Evolutionary conservation across 2,888 invertebrate genomes (phyloP), one percentile per base, ranked within the genome.

Genomic region (Phytoseiulus persimilis): DNA sequence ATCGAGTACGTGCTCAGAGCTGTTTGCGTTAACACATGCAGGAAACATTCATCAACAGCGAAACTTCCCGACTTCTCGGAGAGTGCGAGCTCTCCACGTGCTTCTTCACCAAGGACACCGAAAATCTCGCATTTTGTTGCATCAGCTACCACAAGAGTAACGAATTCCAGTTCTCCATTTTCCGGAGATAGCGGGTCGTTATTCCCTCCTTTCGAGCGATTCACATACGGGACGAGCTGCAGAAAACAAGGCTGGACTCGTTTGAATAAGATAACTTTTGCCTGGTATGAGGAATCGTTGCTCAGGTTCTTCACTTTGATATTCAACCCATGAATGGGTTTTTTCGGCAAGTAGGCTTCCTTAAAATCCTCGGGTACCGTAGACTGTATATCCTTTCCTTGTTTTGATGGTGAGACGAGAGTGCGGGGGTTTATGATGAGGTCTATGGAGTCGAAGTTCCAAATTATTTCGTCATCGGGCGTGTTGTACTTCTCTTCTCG

Each of bases 31-130:
- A 87, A 32, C 6, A 87, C 31, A 33, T 87, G 87, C 32, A 87
- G 32, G 33, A 87, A 87, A 33, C 87, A 87, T 32, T 87, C 87
- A 23, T 87, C 87, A 28, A 87, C 87, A 1, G 87, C 87, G n/a
- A 87, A 9, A 87, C 87, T 87, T 23, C n/a, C 87, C 0, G 87
- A 28, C 32, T 45, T 33, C 87, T 87, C 87, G 45, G 87, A n/a
- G 6, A 87, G 45, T n/a, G 5, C 45, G 9, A 87, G 11, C 23
- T 45, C 33, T 0, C 87, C 87, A 31, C 87, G 32, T 6, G n/a
- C 87, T 9, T 87, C n/a, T 5, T 32, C 87, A 0, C 87, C 87
- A 23, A 39, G 33, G 18, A 87, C 87, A 32, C 87, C 32, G 32
- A 87, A 87, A 6, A 87, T 28, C 39, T 87, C 87, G 14, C 87